Evolutionary conservation across 2,113 vertebrate species (phyloP).

Genomic region (Gallinago jamesoni): DNA sequence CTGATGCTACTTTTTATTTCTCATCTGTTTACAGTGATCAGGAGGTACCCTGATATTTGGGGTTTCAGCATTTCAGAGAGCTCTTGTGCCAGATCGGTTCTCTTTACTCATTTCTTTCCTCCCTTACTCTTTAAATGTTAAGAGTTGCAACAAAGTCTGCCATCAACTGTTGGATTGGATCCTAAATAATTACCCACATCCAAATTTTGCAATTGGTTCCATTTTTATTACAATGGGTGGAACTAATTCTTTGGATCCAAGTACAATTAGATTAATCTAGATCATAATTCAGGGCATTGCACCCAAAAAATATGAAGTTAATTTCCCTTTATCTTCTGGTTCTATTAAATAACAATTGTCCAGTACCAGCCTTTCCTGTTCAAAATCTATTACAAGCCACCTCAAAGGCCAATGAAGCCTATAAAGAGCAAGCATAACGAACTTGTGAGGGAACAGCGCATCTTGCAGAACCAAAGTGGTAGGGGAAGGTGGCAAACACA

Average conservation of each 20-base stretch:
- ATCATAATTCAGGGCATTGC: neutral
- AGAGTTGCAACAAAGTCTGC: neutral
- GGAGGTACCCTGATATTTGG: neutral
- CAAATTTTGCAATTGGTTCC: slow-evolving; percentile 41
- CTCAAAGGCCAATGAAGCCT: neutral
- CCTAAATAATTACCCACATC: neutral
- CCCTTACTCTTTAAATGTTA: neutral
- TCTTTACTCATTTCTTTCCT: neutral
- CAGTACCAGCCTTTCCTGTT: neutral
- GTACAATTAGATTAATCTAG: slow-evolving; percentile 10
- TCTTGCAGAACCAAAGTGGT: neutral
- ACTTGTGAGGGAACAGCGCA: neutral
- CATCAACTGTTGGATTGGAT: neutral
- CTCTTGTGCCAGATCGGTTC: neutral
- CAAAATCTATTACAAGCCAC: neutral
- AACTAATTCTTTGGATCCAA: slow-evolving; percentile 30
- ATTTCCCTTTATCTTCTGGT: neutral
- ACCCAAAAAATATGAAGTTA: neutral
- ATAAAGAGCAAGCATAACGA: neutral
- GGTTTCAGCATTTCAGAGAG: neutral
- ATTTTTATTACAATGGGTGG: slow-evolving; percentile 29
- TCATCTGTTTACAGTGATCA: neutral
- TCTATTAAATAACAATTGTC: neutral
- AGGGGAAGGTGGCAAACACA: neutral
- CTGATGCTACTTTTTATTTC: neutral